Base-by-base conservation (phyloP, 2,113 vertebrate genomes). In the Monopterus albus region DNA sequence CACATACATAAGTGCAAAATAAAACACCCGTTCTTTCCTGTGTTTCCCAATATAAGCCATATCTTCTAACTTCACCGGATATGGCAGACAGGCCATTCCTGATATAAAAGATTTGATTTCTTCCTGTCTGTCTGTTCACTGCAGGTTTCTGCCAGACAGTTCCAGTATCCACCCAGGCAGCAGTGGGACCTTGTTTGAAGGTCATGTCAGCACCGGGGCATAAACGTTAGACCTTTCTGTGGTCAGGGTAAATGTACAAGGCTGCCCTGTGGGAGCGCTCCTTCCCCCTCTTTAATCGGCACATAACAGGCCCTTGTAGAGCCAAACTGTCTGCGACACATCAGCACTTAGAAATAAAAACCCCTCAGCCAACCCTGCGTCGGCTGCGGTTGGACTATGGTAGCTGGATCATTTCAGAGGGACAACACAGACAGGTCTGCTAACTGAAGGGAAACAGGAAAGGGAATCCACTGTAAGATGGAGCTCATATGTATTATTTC, bases 231-330 rank as follows among this genome's bases (percentile, higher is more conserved):
- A 91, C 88, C 89, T 89, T 90, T 93, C 88, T 92, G 93, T 87
- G 92, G 91, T 92, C 87, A 86, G 89, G 83, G 89, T 91, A 92
- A 93, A 94, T 93, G 91, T 92, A 92, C 89, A 84, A 88, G 90
- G 73, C 82, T 47, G 81, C 89, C 88, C 85, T 89, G 86, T 78
- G 88, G 86, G 90, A 92, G 78, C 89, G 83, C 87, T 88, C 90
- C 73, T 88, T 89, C 81, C 88, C 88, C 88, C 88, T 90, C 89
- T 92, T 92, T 92, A 93, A 92, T 90, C 87, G 90, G 88, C 86
- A 36, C 85, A 87, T 89, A 91, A 90, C 91, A 85, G 89, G 88
- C 87, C 87, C 85, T 83, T 90, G 88, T 85, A 91, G 89, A 92
- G 91, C 91, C 91, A 91, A 91, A 88, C 88, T 90, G 89, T 92